Base-by-base conservation (phyloP, 2,113 vertebrate genomes). In the Jaculus jaculus region DNA sequence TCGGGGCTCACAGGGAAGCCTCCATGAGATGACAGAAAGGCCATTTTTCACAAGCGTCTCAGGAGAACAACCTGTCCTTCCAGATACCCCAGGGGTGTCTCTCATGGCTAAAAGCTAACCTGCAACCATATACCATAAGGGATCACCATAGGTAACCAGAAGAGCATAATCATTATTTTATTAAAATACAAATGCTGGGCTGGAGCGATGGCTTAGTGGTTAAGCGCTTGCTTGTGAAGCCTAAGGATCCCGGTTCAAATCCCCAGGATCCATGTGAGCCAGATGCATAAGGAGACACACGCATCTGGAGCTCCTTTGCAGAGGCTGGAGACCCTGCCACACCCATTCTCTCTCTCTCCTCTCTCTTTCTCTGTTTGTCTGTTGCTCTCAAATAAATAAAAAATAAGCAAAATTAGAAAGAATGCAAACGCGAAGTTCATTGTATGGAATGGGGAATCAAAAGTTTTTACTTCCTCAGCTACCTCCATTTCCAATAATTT, bases 101-200 rank as follows among this genome's bases (percentile, higher is more conserved):
- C 28, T 72, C 37, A 47, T 21, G 30, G 23, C 17, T 3, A 71
- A 75, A 84, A 20, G 68, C 61, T 47, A 90, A 37, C 47, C 26
- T 17, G 21, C 51, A 28, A 37, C 32, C 6, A 2, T 16, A 3
- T 8, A 65, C 42, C n/a, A 68, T 2, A 73, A 3, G 78, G 75
- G 20, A 60, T 81, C n/a, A 39, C 83, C 72, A 37, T 2, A 77
- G 61, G 63, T 6, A 66, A 42, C 5, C 18, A 54, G 78, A 72
- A 84, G 17, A 58, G 26, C 7, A 39, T 54, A 63, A 37, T 86
- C 83, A 58, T 17, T 79, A 39, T 63, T 94, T 83, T 69, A 51
- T 32, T 91, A 37, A 65, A 66, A 96, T 90, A 30, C 30, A 75
- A 69, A n/a, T n/a, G n/a, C n/a, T n/a, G n/a, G n/a, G n/a, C n/a